phyloP scores from a whole-genome alignment of 2,797 vertebrate species.

The Synanceia verrucosa region DNA sequence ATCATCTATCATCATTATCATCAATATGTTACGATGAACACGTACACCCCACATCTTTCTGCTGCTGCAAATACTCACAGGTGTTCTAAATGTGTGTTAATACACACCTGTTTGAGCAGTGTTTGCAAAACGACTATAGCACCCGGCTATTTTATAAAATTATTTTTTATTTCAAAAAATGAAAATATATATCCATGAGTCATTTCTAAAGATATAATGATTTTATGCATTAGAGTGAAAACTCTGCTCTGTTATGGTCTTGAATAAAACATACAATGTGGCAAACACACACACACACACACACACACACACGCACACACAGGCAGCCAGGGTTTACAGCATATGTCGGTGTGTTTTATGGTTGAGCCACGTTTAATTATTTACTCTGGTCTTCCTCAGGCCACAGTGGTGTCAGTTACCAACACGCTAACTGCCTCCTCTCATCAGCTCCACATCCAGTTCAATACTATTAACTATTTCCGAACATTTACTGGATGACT shows the following conservation, averaged over 20 bases:
- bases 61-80: background rate
- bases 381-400: constrained; percentile 70
- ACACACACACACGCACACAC: constrained; percentile 16
- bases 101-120: background rate
- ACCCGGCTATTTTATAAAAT: background rate
- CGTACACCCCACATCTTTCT: background rate
- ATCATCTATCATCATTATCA: background rate
- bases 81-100: background rate
- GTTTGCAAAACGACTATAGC: background rate
- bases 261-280: constrained; percentile 43
- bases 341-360: constrained; percentile 78
- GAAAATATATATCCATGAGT: background rate
- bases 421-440: constrained; percentile 35
- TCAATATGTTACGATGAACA: background rate
- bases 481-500: constrained; percentile 32
- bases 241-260: background rate
- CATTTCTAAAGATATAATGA: background rate
- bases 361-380: constrained; percentile 87
- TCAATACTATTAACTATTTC: constrained; percentile 1
- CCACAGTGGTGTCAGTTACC: constrained; percentile 62
- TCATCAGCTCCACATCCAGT: constrained; percentile 13
- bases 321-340: constrained; percentile 48
- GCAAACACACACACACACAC: constrained; percentile 15
- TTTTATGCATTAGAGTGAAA: background rate
- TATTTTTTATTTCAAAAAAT: background rate